Base-by-base conservation (phyloP, 1,140 invertebrate species). In the Eriocheir sinensis region DNA sequence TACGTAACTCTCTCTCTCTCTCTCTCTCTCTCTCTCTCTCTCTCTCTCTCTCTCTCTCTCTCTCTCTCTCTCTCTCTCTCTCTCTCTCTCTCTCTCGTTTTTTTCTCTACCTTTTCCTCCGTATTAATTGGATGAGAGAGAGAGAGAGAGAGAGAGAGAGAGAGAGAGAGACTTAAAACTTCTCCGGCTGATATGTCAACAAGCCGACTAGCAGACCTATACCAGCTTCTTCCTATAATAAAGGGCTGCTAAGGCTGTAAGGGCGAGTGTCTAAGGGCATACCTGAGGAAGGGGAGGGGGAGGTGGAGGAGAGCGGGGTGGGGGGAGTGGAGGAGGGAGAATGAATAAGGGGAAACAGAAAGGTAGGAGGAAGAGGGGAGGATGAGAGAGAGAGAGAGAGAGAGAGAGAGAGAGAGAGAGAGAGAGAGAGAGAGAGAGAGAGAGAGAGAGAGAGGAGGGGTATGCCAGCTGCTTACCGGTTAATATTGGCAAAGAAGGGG, bases 1-100 rank as follows among this genome's bases (percentile, higher is more conserved):
- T n/a, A n/a, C n/a, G n/a, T n/a, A n/a, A n/a, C n/a, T n/a, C n/a
- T n/a, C n/a, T n/a, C n/a, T n/a, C n/a, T n/a, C n/a, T n/a, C n/a
- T n/a, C n/a, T n/a, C n/a, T n/a, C n/a, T n/a, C n/a, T n/a, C n/a
- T n/a, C n/a, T n/a, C n/a, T 85, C 17, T 85, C 81, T 85, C 27
- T 85, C 27, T 85, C 81, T 83, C 80, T 83, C 80, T 83, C 80
- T 83, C 80, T 83, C 80, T 83, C 80, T 83, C 80, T 83, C 80
- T 83, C 80, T 83, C 80, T 2, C 80, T 83, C 80, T 83, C 80
- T 83, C 80, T 83, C 80, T 32, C 30, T 30, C 36, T 32, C 80
- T 83, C 80, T 32, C 36, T 83, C 80, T 83, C 30, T 83, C 36
- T 32, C 30, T 36, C 36, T 36, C 80, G n/a, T 32, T 48, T 48